Conservation (phyloP, 2,888 invertebrate species). For the Galeruca laticollis region DNA sequence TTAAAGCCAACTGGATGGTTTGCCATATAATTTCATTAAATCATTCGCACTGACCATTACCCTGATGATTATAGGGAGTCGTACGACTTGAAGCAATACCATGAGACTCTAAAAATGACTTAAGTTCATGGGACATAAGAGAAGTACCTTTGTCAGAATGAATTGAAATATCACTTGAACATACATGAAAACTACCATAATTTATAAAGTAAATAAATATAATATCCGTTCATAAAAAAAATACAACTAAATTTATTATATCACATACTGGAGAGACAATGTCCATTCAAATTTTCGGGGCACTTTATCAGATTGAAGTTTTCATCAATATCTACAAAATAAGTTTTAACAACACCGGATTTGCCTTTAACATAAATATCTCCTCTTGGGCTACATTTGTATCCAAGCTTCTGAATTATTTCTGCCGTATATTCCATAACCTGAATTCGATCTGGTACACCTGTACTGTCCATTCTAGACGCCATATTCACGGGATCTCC, state of each 20-base stretch:
- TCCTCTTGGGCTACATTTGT: slow-evolving; percentile 78
- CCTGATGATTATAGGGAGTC: no score
- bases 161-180: background rate
- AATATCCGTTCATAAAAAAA: background rate
- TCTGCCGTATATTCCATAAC: slow-evolving; percentile 80
- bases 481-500: slow-evolving; percentile 97
- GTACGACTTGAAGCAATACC: no score
- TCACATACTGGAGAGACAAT: background rate
- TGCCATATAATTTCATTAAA: no score
- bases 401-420: slow-evolving; percentile 76
- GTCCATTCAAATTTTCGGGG: background rate
- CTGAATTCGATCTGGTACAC: slow-evolving; percentile 69
- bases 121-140: no score
- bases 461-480: slow-evolving; percentile 95
- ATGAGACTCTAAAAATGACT: no score
- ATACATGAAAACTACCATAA: background rate
- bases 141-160: no score
- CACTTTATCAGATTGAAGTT: slow-evolving; percentile 52
- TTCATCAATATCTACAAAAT: slow-evolving; percentile 77
- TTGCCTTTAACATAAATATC: slow-evolving; percentile 81
- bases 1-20: no score
- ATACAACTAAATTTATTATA: background rate
- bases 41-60: no score
- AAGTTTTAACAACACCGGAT: slow-evolving; percentile 76
- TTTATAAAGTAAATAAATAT: background rate